Conservation (phyloP, 2,888 invertebrate genomes). For the Apamea anceps region DNA sequence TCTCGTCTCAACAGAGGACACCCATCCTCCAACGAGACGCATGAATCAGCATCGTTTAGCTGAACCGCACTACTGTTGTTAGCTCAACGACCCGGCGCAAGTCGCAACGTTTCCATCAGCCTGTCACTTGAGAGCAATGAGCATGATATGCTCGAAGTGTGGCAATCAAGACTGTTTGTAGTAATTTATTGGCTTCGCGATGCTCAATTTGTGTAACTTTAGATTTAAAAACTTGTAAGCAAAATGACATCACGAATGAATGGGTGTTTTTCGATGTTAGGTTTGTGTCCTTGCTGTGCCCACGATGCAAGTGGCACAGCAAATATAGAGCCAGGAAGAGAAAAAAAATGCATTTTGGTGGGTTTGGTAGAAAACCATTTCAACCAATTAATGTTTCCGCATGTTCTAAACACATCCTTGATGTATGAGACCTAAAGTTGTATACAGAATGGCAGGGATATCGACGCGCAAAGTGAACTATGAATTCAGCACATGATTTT, state of each 20-base stretch:
- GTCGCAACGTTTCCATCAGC: constrained; percentile 41
- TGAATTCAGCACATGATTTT: too few relatives aligned
- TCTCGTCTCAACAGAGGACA: constrained; percentile 1
- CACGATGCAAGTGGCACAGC: background rate
- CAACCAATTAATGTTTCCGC: too few relatives aligned
- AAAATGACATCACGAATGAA: constrained; percentile 35
- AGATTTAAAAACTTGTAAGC: constrained; percentile 7
- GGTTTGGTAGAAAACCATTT: background rate
- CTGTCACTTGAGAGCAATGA: constrained; percentile 55
- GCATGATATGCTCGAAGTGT: constrained; percentile 38
- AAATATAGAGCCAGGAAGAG: background rate
- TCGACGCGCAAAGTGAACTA: background rate
- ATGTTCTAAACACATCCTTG: too few relatives aligned
- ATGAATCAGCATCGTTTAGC: constrained; percentile 38
- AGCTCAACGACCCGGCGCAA: constrained; percentile 54
- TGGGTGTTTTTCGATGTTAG: constrained; percentile 1
- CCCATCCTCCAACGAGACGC: background rate
- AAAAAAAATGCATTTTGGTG: background rate
- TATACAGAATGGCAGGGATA: background rate
- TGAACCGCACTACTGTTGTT: constrained; percentile 34
- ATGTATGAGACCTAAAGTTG: background rate
- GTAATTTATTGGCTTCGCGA: constrained; percentile 49
- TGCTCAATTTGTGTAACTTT: constrained; percentile 47
- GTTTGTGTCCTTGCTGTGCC: constrained; percentile 3
- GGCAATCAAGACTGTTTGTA: constrained; percentile 48